A percentile compares a stretch with the other conserved stretches of the same genome.
Evolutionary conservation across 2,888 invertebrate genomes (phyloP).

Genomic region (Drosophila incognita): DNA sequence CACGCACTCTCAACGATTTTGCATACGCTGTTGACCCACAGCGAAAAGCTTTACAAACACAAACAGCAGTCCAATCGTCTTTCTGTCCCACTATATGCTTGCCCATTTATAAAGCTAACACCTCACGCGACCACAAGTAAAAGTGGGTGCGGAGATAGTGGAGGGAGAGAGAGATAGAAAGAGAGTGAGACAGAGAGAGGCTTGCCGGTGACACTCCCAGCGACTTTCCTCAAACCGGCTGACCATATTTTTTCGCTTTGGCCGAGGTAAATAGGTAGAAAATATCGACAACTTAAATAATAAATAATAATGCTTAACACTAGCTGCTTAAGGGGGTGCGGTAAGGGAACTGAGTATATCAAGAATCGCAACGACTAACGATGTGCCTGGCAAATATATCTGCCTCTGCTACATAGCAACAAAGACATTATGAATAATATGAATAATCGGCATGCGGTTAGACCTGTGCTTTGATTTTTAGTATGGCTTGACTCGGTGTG

Average conservation of each 20-base stretch:
- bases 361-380: conserved; percentile 14
- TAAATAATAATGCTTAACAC: conserved; percentile 76
- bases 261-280: conserved; percentile 48
- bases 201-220: conserved; percentile 54
- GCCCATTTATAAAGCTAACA: conserved; percentile 31
- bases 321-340: conserved; percentile 46
- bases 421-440: conserved; percentile 67
- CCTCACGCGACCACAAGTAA: conserved; percentile 43
- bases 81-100: conserved; percentile 19
- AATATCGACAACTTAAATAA: conserved; percentile 78
- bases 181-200: background rate
- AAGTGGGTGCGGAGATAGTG: conserved; percentile 5
- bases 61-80: conserved; percentile 24
- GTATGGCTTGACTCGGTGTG: conserved; percentile 40
- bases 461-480: conserved; percentile 65
- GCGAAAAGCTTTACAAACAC: conserved; percentile 53
- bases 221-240: conserved; percentile 56
- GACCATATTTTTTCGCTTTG: conserved; percentile 14
- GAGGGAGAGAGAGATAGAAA: background rate
- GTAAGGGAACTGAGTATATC: conserved; percentile 10
- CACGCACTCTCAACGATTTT: conserved; percentile 30
- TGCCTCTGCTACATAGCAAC: conserved; percentile 17
- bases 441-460: conserved; percentile 68
- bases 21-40: conserved; percentile 55
- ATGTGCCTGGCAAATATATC: conserved; percentile 26